A percentile compares a stretch with the other conserved stretches of the same genome.
These are phyloP conservation scores for Columbina picui DNA, from an alignment of 2,113 vertebrate species.

Conservation along the genomic window DNA sequence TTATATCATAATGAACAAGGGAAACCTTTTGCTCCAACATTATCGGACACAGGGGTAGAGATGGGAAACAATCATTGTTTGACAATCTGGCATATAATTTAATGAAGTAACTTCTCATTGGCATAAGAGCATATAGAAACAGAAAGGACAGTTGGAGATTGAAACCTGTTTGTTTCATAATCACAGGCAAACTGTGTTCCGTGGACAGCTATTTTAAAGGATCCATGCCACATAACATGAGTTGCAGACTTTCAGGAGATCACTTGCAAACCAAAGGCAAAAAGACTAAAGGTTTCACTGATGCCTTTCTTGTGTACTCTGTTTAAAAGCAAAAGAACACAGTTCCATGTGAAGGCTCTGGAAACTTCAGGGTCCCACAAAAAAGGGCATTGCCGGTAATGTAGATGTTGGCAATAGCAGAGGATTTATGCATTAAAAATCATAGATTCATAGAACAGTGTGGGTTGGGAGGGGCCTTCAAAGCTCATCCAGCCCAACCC, in stretches of 20 bases:
- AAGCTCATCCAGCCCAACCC: too few species aligned
- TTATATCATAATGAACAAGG: background rate
- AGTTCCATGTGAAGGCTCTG: background rate
- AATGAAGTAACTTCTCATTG: background rate
- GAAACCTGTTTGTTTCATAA: background rate
- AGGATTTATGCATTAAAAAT: background rate
- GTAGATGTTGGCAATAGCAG: background rate
- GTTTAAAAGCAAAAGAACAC: background rate
- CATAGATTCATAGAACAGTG: too few species aligned
- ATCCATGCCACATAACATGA: fast-evolving
- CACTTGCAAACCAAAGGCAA: background rate
- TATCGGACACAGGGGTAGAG: background rate
- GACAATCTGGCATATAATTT: background rate
- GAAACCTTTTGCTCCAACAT: background rate
- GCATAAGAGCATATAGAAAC: background rate
- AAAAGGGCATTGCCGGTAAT: background rate
- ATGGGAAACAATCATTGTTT: background rate
- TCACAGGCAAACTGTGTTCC: background rate
- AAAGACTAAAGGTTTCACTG: background rate
- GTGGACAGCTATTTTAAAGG: background rate
- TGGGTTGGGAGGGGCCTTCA: too few species aligned
- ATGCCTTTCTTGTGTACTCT: background rate
- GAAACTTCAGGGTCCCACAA: background rate
- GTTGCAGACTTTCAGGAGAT: background rate
- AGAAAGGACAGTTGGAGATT: background rate